phyloP scores from a whole-genome alignment of 2,113 vertebrate species.

The Pedionomus torquatus region DNA sequence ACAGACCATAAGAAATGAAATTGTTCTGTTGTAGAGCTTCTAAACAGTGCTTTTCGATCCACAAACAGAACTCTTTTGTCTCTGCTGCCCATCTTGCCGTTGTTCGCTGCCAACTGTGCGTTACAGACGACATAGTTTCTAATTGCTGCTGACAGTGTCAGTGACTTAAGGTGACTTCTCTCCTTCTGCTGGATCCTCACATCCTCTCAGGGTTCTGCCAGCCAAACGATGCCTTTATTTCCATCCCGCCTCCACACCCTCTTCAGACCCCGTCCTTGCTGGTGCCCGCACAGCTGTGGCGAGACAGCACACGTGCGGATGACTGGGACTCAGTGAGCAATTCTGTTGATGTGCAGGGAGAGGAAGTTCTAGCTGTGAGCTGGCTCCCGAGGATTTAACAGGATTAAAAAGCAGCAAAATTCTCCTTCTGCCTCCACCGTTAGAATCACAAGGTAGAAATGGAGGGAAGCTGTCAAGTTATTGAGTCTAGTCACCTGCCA shows the following conservation, averaged over 20 bases:
- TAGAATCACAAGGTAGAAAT: background rate
- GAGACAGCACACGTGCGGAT: background rate
- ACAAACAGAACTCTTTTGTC: background rate
- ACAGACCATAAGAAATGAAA: background rate
- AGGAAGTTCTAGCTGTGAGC: background rate
- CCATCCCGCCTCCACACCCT: background rate
- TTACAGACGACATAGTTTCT: background rate
- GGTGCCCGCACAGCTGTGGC: background rate
- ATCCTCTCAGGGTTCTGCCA: background rate
- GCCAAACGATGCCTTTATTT: background rate
- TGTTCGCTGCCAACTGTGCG: background rate
- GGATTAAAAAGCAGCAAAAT: background rate
- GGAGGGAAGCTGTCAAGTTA: background rate
- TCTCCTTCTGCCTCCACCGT: background rate
- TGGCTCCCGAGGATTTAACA: background rate
- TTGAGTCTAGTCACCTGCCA: background rate
- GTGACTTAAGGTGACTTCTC: background rate
- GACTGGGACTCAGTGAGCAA: background rate
- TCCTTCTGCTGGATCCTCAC: background rate
- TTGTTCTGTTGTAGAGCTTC: background rate
- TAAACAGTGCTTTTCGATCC: background rate
- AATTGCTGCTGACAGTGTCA: background rate
- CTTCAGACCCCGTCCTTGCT: background rate
- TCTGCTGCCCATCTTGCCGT: background rate
- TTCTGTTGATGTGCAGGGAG: background rate